These are phyloP conservation scores for Meloe dianella DNA, from an alignment of 2,888 invertebrate genomes.

Conservation along the genomic window DNA sequence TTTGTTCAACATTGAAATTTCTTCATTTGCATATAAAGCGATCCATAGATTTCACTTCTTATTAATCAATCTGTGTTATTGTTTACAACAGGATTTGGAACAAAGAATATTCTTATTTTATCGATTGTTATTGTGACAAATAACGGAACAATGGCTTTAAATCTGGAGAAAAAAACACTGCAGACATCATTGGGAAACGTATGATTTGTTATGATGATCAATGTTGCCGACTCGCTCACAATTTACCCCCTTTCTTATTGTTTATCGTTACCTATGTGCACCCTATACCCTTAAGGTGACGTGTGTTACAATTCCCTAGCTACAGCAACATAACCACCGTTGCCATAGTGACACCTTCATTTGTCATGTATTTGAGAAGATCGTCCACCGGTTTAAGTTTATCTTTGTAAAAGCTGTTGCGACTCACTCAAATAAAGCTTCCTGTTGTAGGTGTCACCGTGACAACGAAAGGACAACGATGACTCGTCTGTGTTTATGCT, in stretches of 20 bases:
- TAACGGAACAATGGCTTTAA: not conserved
- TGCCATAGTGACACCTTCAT: slow-evolving; percentile 39
- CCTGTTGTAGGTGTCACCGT: slow-evolving; percentile 4
- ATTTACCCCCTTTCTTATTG: not conserved
- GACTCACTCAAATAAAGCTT: not conserved
- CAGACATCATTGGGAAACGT: not conserved
- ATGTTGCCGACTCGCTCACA: not conserved
- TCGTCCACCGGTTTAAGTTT: slow-evolving; percentile 38
- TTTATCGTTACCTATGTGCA: not conserved
- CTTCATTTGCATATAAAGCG: not conserved
- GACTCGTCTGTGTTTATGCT: not conserved
- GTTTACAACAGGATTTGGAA: not conserved
- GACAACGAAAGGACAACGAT: slow-evolving; percentile 8
- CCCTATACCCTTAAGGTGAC: not conserved
- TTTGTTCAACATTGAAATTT: not conserved
- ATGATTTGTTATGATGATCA: slow-evolving; percentile 7
- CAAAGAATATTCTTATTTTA: not conserved
- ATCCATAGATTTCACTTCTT: not conserved
- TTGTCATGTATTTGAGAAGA: slow-evolving; percentile 39
- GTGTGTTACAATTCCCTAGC: not conserved
- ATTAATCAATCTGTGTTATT: slow-evolving; percentile 4
- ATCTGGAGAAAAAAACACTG: not conserved
- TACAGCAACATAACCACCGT: slow-evolving; percentile 24
- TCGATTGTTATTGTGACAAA: slow-evolving; percentile 3
- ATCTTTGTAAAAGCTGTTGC: slow-evolving; percentile 14